Evolutionary conservation across 2,888 invertebrate species (phyloP), one percentile per base, ranked within the genome.

Genomic region (Willowsia nigromaculata): DNA sequence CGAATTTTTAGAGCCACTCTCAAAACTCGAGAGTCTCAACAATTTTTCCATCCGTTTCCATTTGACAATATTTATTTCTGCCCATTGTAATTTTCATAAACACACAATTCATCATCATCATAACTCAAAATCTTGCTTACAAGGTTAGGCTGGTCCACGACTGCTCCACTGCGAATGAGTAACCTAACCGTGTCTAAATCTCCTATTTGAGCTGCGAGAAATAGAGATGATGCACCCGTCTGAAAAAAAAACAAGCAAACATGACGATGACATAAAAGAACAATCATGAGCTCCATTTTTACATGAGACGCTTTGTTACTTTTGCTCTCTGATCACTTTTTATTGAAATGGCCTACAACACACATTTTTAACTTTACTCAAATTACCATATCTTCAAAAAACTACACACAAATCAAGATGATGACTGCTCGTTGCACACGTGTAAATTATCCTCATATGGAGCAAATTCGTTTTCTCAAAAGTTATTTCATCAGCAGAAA

Each of bases 121-220:
- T 84, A 30, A 62, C 13, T 30, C 27, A 30, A 30, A 6, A n/a
- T n/a, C 30, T 30, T 62, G 62, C 62, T 95, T 94, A 97, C 97
- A 94, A 96, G 95, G 93, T 97, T 97, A 13, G 96, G 95, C 18
- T 96, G 96, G 94, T 97, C 97, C 90, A 97, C 96, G 85, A 95
- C 95, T 0, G 97, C 97, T 18, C 97, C 97, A 92, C 96, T 95
- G 93, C 97, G 96, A 88, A 98, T 94, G 92, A 99, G 95, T 91
- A 97, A 94, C 90, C 95, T 94, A 30, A 97, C 97, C 91, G 98
- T 96, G 93, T 98, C 97, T 92, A 97, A 94, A 94, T 96, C 97
- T 9, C 98, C 98, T 92, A 97, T 97, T 94, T 99, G 98, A 22
- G 98, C 97, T 89, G 98, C 98, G 94, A 98, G 98, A 95, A 98